phyloP scores from a whole-genome alignment of 1,140 invertebrate genomes.

The Whitmania pigra region DNA sequence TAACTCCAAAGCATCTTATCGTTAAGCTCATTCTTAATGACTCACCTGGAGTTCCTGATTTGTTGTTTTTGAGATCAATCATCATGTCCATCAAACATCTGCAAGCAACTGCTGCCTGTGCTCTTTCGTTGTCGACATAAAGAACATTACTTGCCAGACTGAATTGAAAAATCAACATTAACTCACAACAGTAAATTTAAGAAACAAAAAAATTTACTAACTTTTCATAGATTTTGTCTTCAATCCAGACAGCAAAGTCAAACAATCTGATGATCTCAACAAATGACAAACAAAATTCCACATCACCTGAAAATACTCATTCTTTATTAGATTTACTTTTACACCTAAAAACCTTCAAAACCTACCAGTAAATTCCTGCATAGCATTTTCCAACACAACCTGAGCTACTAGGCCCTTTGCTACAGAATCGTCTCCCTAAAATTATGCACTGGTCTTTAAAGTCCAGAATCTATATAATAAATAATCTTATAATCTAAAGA shows the following conservation, averaged over 20 bases:
- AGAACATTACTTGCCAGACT: background rate
- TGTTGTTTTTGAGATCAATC: background rate
- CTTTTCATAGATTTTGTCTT: background rate
- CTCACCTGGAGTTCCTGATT: background rate
- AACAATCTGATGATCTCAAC: background rate
- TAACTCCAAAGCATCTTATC: no score
- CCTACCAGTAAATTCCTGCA: background rate
- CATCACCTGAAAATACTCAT: slow-evolving; percentile 4
- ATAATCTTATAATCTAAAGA: background rate
- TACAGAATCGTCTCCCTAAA: background rate
- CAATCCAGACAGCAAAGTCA: slow-evolving; percentile 6
- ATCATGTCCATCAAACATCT: background rate
- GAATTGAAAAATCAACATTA: background rate
- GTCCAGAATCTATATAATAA: no score
- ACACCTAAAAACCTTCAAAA: background rate
- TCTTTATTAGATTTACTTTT: background rate
- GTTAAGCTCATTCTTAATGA: background rate
- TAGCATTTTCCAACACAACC: background rate
- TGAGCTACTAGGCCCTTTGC: background rate
- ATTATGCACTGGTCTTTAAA: background rate
- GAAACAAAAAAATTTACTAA: background rate
- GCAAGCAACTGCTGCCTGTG: background rate
- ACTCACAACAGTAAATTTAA: background rate
- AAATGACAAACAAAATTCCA: background rate
- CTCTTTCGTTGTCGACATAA: background rate